Conservation (phyloP, 2,113 vertebrate genomes). For the Chiloscyllium plagiosum region DNA sequence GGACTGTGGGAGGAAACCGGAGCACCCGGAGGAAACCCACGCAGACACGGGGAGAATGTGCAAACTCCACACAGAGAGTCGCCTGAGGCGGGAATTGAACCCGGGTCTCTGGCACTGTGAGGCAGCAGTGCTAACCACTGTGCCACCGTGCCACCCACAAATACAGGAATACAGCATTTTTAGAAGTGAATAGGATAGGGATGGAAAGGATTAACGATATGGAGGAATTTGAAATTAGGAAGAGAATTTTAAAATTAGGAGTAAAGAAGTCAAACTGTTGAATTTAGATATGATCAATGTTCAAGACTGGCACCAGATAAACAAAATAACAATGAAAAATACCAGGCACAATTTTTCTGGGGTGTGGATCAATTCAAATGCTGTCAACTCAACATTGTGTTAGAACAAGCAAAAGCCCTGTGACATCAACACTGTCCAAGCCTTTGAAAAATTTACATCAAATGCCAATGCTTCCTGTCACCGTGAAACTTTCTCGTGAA, state of each 20-base stretch:
- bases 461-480: neutral
- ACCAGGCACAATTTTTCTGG: neutral
- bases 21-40: no score
- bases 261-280: neutral
- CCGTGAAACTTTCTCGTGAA: neutral
- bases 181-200: neutral
- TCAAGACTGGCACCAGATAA: neutral
- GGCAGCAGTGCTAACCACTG: no score
- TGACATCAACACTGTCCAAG: neutral
- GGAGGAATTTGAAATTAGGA: neutral
- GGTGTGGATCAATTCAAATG: neutral
- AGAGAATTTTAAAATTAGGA: neutral
- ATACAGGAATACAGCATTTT: neutral
- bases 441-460: neutral
- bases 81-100: no score
- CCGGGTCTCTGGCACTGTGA: no score
- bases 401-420: neutral
- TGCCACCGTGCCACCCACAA: no score
- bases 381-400: no score
- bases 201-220: neutral
- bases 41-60: no score
- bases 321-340: neutral
- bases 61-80: no score
- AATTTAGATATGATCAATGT: neutral
- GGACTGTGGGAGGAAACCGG: no score